Base-by-base conservation (phyloP, 2,797 vertebrate genomes). In the Propithecus deckenii region DNA sequence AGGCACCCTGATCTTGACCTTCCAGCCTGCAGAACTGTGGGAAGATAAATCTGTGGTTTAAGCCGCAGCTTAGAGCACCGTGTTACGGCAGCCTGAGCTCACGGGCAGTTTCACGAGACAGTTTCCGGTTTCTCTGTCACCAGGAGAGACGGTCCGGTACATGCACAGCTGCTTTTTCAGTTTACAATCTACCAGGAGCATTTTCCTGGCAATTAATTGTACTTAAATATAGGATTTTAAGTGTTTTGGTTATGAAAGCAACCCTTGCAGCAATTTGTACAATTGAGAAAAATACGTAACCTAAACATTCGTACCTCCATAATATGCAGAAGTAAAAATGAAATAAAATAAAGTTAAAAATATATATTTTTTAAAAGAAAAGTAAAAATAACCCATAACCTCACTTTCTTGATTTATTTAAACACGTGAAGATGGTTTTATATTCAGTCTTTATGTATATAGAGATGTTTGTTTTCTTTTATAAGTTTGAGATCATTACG, bases 111-210 rank as follows among this genome's bases (percentile, higher is more conserved):
- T n/a, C n/a, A n/a, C n/a, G 18, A 30, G 17, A 3, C 0, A 5
- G 30, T 4, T 18, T 41, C 23, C 5, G n/a, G 38, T 28, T 18
- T n/a, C 41, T 11, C 67, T 17, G 6, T 0, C 0, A 2, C 10
- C 10, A 0, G 4, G 18, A 61, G 35, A 9, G n/a, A 2, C 0
- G 35, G 52, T 4, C 32, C 32, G 2, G 5, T 0, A 6, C n/a
- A 7, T 8, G 0, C 15, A 3, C 18, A 1, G 7, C 4, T 9
- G 0, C 4, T 52, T n/a, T 41, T 32, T 38, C 13, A 0, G 7
- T 13, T 48, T n/a, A 20, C 4, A 20, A 8, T 4, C 3, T 10
- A 6, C 43, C 63, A 2, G 55, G 23, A 35, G 7, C 4, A 0
- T 15, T n/a, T 71, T 22, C 4, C 46, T 23, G 28, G 59, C 12